These are phyloP conservation scores for Drosophila takahashii DNA, from an alignment of 1,140 invertebrate species.

Conservation along the genomic window DNA sequence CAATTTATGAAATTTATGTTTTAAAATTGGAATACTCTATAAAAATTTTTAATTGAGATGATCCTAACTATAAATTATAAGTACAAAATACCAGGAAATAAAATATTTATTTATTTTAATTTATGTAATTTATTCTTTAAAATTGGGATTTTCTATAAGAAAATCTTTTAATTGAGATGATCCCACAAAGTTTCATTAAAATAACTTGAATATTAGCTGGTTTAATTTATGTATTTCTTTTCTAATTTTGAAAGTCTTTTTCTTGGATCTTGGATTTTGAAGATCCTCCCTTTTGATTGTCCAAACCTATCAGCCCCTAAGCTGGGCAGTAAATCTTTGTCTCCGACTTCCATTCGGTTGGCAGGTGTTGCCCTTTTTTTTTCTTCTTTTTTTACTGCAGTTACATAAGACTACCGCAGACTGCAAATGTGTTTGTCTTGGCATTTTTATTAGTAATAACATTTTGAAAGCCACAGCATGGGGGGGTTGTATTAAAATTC, in stretches of 20 bases:
- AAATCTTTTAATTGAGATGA: too few relatives aligned
- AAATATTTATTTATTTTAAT: too few relatives aligned
- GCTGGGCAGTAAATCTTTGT: neutral
- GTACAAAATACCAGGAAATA: too few relatives aligned
- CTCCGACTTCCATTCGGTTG: slow-evolving; percentile 29
- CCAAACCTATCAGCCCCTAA: neutral
- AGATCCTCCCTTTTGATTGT: too few relatives aligned
- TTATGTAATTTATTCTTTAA: too few relatives aligned
- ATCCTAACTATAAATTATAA: too few relatives aligned
- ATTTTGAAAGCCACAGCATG: slow-evolving; percentile 75
- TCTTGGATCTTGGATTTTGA: too few relatives aligned
- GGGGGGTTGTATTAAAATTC: slow-evolving; percentile 59
- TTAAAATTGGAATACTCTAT: too few relatives aligned
- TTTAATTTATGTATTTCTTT: neutral
- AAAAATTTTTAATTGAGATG: too few relatives aligned
- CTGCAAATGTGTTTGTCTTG: slow-evolving; percentile 30
- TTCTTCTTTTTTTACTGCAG: slow-evolving; percentile 10
- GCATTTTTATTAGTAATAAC: slow-evolving; percentile 79
- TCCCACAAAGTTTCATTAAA: neutral
- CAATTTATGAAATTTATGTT: too few relatives aligned
- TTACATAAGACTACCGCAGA: slow-evolving; percentile 33
- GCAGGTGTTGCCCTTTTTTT: slow-evolving; percentile 61
- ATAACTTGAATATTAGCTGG: neutral
- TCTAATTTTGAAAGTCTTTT: too few relatives aligned
- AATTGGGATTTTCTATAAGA: too few relatives aligned